These are phyloP conservation scores for Anastatus disparis DNA, from an alignment of 1,140 invertebrate genomes.

Conservation along the genomic window DNA sequence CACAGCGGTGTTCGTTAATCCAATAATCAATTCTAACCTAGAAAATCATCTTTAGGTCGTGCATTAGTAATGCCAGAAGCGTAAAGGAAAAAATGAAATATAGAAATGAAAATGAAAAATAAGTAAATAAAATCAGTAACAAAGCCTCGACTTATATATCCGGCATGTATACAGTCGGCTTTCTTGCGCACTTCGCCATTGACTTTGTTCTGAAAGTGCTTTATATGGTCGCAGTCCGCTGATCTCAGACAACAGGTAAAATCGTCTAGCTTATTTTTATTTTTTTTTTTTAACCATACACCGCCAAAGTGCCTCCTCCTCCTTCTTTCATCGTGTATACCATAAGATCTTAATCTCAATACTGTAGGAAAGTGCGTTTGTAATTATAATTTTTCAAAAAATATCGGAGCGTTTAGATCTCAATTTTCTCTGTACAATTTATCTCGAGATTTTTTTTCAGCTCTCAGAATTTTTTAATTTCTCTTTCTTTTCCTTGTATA, in stretches of 20 bases:
- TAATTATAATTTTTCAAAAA: slow-evolving; percentile 9
- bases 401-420: not conserved
- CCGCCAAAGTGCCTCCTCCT: slow-evolving; percentile 6
- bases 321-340: not conserved
- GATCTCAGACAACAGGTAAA: not conserved
- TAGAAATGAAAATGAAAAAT: too few relatives aligned
- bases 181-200: slow-evolving; percentile 6
- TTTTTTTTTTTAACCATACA: too few relatives aligned
- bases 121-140: not conserved
- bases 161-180: too few relatives aligned
- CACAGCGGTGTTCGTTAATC: too few relatives aligned
- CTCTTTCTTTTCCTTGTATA: too few relatives aligned
- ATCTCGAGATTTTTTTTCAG: too few relatives aligned
- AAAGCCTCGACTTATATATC: not conserved
- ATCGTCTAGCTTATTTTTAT: slow-evolving; percentile 11
- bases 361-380: not conserved
- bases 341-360: not conserved
- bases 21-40: too few relatives aligned
- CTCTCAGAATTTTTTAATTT: too few relatives aligned
- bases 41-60: too few relatives aligned
- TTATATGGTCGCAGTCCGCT: too few relatives aligned
- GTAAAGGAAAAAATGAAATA: too few relatives aligned
- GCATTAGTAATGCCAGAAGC: too few relatives aligned
- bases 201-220: slow-evolving; percentile 21
- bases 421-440: not conserved